These are phyloP conservation scores for Autographa pulchrina DNA, from an alignment of 2,888 invertebrate genomes.

Conservation along the genomic window DNA sequence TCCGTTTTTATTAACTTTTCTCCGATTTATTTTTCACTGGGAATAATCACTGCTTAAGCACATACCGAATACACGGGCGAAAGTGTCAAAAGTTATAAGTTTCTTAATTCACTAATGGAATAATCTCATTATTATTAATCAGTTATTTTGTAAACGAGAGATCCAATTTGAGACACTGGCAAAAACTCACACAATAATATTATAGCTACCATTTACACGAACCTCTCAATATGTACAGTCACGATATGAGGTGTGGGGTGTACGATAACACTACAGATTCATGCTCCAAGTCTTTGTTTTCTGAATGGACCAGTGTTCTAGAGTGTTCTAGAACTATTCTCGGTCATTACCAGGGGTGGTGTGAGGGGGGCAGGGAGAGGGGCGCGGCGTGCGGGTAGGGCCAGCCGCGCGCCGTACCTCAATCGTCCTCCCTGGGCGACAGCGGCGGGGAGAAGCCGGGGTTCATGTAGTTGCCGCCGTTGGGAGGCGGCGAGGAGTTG, in stretches of 20 bases:
- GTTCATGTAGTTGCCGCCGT: slow-evolving; percentile 92
- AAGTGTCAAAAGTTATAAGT: slow-evolving; percentile 54
- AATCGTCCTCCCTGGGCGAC: slow-evolving; percentile 93
- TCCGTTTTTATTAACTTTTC: slow-evolving; percentile 12
- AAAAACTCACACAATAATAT: slow-evolving; percentile 60
- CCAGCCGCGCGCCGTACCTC: slow-evolving; percentile 91
- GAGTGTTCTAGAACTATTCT: slow-evolving; percentile 47
- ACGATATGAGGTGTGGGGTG: slow-evolving; percentile 20
- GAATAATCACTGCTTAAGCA: slow-evolving; percentile 40
- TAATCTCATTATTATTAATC: slow-evolving; percentile 83
- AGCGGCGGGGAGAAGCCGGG: slow-evolving; percentile 94
- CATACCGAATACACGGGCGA: slow-evolving; percentile 53
- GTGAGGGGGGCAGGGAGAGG: slow-evolving; percentile 77
- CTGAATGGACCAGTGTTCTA: slow-evolving; percentile 42
- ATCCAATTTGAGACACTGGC: slow-evolving; percentile 81
- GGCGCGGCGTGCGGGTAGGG: slow-evolving; percentile 88
- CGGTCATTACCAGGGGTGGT: slow-evolving; percentile 82
- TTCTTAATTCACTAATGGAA: slow-evolving; percentile 88
- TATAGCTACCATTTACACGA: slow-evolving; percentile 48
- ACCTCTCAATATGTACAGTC: slow-evolving; percentile 31
- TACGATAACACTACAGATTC: slow-evolving; percentile 54
- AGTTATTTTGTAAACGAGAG: slow-evolving; percentile 80
- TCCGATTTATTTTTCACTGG: slow-evolving; percentile 33
- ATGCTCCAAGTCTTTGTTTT: slow-evolving; percentile 52
- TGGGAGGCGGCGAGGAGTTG: slow-evolving; percentile 91